Percentiles rank a stretch among this genome's conserved stretches.
Conservation (phyloP, 2,797 vertebrate genomes). For the Anguilla megastoma region DNA sequence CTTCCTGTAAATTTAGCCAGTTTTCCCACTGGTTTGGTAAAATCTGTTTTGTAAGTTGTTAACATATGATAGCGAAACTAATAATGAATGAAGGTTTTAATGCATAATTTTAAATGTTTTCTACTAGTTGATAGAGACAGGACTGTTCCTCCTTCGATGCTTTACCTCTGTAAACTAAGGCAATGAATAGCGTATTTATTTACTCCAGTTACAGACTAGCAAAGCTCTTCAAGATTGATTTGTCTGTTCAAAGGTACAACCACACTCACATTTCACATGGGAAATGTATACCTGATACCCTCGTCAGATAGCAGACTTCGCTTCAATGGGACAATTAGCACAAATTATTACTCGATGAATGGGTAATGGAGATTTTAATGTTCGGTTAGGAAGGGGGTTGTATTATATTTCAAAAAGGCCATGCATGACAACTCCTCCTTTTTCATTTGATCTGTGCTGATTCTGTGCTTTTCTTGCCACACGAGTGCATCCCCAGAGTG, state of each 20-base stretch:
- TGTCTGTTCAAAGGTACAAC: conserved; percentile 43
- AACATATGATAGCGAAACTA: neutral
- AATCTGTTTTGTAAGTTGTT: neutral
- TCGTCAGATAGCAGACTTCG: conserved; percentile 41
- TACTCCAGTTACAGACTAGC: conserved; percentile 30
- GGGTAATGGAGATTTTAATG: conserved; percentile 47
- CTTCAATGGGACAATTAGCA: conserved; percentile 45
- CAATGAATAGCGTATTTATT: conserved; percentile 28
- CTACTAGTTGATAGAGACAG: neutral
- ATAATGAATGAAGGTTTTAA: neutral
- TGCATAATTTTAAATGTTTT: neutral
- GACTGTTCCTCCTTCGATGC: neutral
- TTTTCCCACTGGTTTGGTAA: neutral
- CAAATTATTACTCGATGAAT: conserved; percentile 49
- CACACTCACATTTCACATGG: conserved; percentile 46
- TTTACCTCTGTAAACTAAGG: conserved; percentile 26
- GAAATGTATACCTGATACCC: conserved; percentile 44
- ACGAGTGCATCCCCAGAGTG: neutral
- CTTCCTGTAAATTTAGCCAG: neutral
- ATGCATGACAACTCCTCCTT: conserved; percentile 27
- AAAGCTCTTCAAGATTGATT: conserved; percentile 40
- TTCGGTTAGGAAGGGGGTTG: conserved; percentile 30
- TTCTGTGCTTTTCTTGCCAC: conserved; percentile 3
- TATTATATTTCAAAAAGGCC: conserved; percentile 47
- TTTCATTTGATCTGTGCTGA: conserved; percentile 17